These are phyloP conservation scores for Siphonodentalium dalli DNA, from an alignment of 2,888 invertebrate species.

Conservation along the genomic window DNA sequence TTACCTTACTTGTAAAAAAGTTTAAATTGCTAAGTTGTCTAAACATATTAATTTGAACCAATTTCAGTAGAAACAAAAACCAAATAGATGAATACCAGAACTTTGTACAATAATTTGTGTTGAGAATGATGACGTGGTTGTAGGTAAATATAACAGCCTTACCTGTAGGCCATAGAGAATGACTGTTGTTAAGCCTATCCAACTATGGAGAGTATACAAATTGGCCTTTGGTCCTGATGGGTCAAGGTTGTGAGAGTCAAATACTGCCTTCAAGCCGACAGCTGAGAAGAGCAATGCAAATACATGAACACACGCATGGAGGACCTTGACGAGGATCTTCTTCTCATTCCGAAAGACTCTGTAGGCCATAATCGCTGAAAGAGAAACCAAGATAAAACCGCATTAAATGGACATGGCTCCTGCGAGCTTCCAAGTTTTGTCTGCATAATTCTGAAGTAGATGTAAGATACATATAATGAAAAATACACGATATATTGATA, in stretches of 20 bases:
- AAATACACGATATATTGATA: too few species aligned
- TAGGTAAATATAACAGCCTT: conserved; percentile 28
- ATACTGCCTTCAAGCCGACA: conserved; percentile 79
- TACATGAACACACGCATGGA: conserved; percentile 77
- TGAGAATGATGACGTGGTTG: too few species aligned
- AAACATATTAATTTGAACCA: too few species aligned
- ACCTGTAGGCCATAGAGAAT: conserved; percentile 79
- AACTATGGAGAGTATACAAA: conserved; percentile 74
- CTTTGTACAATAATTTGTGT: too few species aligned
- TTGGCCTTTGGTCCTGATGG: conserved; percentile 67
- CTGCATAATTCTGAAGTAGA: too few species aligned
- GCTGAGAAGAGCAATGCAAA: conserved; percentile 74
- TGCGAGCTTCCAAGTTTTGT: too few species aligned
- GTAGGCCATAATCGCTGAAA: conserved; percentile 81
- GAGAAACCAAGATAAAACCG: conserved; percentile 14
- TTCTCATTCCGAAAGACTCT: conserved; percentile 76
- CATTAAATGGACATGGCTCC: too few species aligned
- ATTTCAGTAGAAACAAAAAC: too few species aligned
- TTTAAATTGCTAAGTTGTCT: too few species aligned
- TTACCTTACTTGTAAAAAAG: too few species aligned
- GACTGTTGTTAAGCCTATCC: conserved; percentile 80
- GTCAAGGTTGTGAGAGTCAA: conserved; percentile 76
- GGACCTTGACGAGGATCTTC: conserved; percentile 78
- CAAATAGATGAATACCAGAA: too few species aligned
- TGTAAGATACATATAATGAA: neutral